These are phyloP conservation scores for Bicyclus anynana DNA, from an alignment of 1,140 invertebrate genomes.

Conservation along the genomic window DNA sequence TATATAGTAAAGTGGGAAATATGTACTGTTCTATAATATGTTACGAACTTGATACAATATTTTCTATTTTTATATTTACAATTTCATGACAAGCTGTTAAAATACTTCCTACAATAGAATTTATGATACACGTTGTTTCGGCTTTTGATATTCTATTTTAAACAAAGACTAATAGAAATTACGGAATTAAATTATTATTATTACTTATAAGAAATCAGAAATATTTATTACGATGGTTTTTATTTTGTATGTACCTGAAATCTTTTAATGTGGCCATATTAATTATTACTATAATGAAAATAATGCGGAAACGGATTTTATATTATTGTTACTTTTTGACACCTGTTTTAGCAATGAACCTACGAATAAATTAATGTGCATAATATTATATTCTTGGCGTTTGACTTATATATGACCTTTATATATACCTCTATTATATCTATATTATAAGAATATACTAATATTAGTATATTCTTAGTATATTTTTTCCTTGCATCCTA, in stretches of 20 bases:
- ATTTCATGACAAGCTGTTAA: conserved; percentile 38
- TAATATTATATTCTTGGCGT: conserved; percentile 42
- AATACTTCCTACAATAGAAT: conserved; percentile 46
- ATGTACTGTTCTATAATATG: conserved; percentile 37
- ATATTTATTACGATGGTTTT: conserved; percentile 61
- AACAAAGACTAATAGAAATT: conserved; percentile 60
- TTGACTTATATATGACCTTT: conserved; percentile 15
- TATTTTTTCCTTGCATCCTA: too few relatives aligned
- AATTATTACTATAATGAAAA: conserved; percentile 40
- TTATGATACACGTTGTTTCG: conserved; percentile 26
- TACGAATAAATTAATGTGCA: conserved; percentile 65
- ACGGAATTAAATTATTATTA: conserved; percentile 71
- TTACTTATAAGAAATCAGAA: conserved; percentile 54
- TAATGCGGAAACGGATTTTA: conserved; percentile 41
- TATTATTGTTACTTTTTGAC: conserved; percentile 61
- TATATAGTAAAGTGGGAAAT: conserved; percentile 10
- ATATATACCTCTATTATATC: too few relatives aligned
- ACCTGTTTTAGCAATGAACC: conserved; percentile 60
- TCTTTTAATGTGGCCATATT: conserved; percentile 71
- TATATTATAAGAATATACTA: too few relatives aligned
- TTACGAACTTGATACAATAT: conserved; percentile 44
- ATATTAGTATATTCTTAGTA: too few relatives aligned
- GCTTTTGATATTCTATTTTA: conserved; percentile 34
- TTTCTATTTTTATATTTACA: conserved; percentile 59
- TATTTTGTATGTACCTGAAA: conserved; percentile 72